A percentile compares a stretch with the other conserved stretches of the same genome.
phyloP scores from a whole-genome alignment of 2,797 vertebrate species.

The Galago senegalensis region DNA sequence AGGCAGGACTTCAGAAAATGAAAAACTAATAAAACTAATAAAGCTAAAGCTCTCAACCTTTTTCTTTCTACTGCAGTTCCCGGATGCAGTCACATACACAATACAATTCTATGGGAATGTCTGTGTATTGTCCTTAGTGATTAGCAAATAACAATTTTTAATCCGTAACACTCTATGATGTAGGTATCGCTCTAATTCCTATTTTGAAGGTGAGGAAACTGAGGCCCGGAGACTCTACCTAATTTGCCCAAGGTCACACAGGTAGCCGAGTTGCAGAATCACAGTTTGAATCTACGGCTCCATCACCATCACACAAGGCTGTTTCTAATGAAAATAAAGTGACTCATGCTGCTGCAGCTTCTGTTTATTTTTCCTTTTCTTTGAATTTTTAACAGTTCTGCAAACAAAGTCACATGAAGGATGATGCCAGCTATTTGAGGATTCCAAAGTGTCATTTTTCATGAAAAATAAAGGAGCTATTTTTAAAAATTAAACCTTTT shows the following conservation, averaged over 20 bases:
- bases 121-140: background rate
- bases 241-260: background rate
- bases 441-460: background rate
- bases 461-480: background rate
- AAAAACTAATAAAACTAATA: background rate
- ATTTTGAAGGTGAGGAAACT: background rate
- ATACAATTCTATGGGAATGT: background rate
- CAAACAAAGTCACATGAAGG: background rate
- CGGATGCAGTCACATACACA: background rate
- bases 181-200: background rate
- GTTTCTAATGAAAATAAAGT: background rate
- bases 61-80: background rate
- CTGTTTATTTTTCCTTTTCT: background rate
- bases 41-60: background rate
- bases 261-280: background rate
- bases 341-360: background rate
- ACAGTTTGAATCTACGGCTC: background rate
- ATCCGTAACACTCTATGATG: background rate
- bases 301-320: background rate
- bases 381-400: background rate
- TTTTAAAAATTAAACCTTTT: background rate
- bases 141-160: background rate
- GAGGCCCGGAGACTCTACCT: background rate
- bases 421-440: background rate
- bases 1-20: background rate